Evolutionary conservation across 2,797 vertebrate genomes (phyloP), one percentile per base, ranked within the genome.

Genomic region (Manis javanica): DNA sequence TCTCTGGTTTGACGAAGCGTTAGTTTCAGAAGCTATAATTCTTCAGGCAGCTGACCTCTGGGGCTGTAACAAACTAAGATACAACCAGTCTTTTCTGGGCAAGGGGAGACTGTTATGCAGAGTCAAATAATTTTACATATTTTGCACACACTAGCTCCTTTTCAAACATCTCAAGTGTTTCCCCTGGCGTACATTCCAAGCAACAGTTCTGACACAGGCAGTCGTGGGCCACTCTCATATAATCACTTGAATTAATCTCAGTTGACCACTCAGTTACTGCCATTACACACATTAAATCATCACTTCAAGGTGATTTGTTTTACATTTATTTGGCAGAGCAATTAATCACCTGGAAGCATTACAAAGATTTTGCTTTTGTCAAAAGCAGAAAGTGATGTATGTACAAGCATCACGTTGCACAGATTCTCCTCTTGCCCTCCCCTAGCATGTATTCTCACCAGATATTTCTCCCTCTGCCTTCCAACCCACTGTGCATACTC

Each of bases 301-400:
- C 8, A 18, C 34, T 64, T 93, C 63, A 74, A 75, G 75, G 23
- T 71, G 74, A 91, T 93, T 95, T 68, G 18, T 71, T 93, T 88
- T 51, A n/a, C 55, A 71, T 85, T 95, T 85, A 88, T 83, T 95
- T 96, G 34, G 8, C 79, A 34, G 71, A 46, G 24, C 72, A 77
- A 92, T 91, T 78, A 79, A 92, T 88, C 26, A 93, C 39, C 64
- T 78, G 59, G 26, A 94, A 96, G 18, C 6, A 83, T 64, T 74
- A 88, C 37, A 81, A 75, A 75, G 14, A 16, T 55, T 84, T 59
- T 26, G 16, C 24, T 51, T 68, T 55, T 49, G 23, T 21, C 2
- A 74, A 12, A n/a, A 2, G 37, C 10, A 57, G 94, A 87, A 53
- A 18, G 9, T 55, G 34, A 3, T 77, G 55, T 93, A 3, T 77